Conservation (phyloP, 2,888 invertebrate genomes). For the Trachelus stipa region DNA sequence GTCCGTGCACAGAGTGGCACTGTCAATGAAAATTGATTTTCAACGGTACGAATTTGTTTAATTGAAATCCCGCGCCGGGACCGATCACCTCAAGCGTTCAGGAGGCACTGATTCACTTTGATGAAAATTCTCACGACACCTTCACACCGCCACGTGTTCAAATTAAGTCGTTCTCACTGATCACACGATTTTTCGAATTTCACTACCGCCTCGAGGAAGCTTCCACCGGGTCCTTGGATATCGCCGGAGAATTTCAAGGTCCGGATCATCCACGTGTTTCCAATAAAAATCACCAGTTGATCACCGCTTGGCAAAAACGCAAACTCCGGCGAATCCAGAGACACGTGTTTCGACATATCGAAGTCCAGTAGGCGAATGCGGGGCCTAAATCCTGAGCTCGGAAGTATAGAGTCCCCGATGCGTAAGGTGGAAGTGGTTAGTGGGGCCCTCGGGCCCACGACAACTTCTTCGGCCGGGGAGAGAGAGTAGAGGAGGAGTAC, state of each 20-base stretch:
- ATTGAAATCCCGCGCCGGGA: not conserved
- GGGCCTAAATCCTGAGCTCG: constrained; percentile 16
- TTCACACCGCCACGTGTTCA: not conserved
- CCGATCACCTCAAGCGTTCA: not conserved
- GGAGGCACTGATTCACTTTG: not conserved
- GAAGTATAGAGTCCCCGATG: constrained; percentile 18
- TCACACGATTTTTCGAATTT: not conserved
- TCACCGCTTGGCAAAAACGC: not conserved
- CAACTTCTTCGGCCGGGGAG: constrained; percentile 7
- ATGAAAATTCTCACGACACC: not conserved
- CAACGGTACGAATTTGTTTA: not conserved
- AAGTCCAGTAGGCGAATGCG: constrained; percentile 16
- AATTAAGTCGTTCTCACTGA: not conserved
- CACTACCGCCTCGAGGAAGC: not conserved
- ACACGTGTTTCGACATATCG: constrained; percentile 15
- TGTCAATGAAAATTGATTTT: not conserved
- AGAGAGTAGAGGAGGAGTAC: constrained; percentile 17
- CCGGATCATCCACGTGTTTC: not conserved
- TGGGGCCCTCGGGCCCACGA: constrained; percentile 20
- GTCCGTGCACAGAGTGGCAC: not conserved
- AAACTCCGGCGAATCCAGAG: not conserved
- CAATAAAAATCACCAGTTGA: not conserved
- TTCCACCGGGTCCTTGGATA: not conserved
- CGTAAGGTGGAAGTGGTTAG: constrained; percentile 23
- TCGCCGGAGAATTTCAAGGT: not conserved